phyloP scores from a whole-genome alignment of 2,113 vertebrate species.

The Melanostigma gelatinosum region DNA sequence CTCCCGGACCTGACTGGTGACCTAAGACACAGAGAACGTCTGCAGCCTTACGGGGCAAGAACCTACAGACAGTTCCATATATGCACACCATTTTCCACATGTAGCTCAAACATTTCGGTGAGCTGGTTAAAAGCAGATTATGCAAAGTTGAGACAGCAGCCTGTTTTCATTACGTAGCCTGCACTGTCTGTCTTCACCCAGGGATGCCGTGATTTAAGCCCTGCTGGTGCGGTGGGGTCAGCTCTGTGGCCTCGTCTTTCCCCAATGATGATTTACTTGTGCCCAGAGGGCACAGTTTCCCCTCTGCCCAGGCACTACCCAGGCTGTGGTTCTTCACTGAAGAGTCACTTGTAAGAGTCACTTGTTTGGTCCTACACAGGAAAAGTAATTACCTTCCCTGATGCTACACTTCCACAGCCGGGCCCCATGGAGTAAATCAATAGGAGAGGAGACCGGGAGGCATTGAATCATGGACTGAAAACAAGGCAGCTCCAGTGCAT shows the following conservation, averaged over 20 bases:
- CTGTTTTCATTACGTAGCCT: constrained; percentile 65
- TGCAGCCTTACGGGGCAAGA: not conserved
- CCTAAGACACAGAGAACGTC: not conserved
- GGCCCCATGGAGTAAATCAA: constrained; percentile 61
- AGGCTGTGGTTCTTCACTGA: constrained; percentile 45
- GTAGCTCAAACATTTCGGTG: constrained; percentile 11
- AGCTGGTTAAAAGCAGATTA: constrained; percentile 22
- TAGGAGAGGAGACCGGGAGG: constrained; percentile 40
- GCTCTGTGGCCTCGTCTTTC: constrained; percentile 55
- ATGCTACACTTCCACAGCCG: constrained; percentile 33
- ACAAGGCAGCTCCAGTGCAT: constrained; percentile 24
- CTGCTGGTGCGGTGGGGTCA: constrained; percentile 62
- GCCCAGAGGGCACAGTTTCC: constrained; percentile 64
- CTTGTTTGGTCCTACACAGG: constrained; percentile 51
- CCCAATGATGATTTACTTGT: constrained; percentile 64
- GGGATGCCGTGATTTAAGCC: constrained; percentile 71
- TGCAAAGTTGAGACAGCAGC: constrained; percentile 26
- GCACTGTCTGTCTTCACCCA: constrained; percentile 61
- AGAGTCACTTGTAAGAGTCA: constrained; percentile 48
- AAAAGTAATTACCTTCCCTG: constrained; percentile 44
- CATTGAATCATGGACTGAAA: constrained; percentile 55
- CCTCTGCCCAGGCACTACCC: constrained; percentile 35
- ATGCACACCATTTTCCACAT: constrained; percentile 1
- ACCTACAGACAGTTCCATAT: constrained; percentile 16
- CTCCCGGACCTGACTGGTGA: constrained; percentile 20